Evolutionary conservation across 2,888 invertebrate genomes (phyloP), one percentile per base, ranked within the genome.

Genomic region (Flexamia atlantica): DNA sequence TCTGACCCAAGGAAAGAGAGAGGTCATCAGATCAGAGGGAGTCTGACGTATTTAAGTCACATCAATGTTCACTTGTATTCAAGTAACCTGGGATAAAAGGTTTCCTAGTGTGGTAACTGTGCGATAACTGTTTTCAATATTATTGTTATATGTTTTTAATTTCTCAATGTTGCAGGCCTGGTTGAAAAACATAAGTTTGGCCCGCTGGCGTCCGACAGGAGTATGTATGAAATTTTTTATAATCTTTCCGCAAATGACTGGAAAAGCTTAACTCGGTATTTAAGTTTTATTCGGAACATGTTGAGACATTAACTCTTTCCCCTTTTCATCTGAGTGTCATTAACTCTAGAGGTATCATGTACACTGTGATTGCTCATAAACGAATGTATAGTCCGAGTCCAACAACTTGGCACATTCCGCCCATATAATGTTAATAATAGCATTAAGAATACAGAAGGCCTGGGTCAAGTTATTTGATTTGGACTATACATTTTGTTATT

Each of bases 281-380:
- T 76, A 28, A 42, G 28, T 28, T 36, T 76, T 12, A 76, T 46
- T 46, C 1, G 28, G 70, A 40, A 70, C 36, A 70, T 36, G 76
- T 76, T 76, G 76, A 76, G 76, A 76, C 76, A 23, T 76, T 46
- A 76, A 76, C 36, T 23, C 76, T 46, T 14, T 17, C 28, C 76
- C 42, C 42, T 12, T 36, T 40, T 10, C 36, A n/a, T n/a, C n/a
- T n/a, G n/a, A n/a, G n/a, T n/a, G n/a, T n/a, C n/a, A n/a, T 36
- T 36, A 70, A 70, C 4, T 23, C 25, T 64, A 53, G 14, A 53
- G 4, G 4, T 53, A 53, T 53, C n/a, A n/a, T n/a, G n/a, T n/a
- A n/a, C n/a, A n/a, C n/a, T n/a, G n/a, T n/a, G n/a, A n/a, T n/a
- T n/a, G n/a, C n/a, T n/a, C n/a, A n/a, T n/a, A n/a, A n/a, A n/a